Evolutionary conservation across 2,797 vertebrate genomes (phyloP).

Genomic region (Tiaroga cobitis): DNA sequence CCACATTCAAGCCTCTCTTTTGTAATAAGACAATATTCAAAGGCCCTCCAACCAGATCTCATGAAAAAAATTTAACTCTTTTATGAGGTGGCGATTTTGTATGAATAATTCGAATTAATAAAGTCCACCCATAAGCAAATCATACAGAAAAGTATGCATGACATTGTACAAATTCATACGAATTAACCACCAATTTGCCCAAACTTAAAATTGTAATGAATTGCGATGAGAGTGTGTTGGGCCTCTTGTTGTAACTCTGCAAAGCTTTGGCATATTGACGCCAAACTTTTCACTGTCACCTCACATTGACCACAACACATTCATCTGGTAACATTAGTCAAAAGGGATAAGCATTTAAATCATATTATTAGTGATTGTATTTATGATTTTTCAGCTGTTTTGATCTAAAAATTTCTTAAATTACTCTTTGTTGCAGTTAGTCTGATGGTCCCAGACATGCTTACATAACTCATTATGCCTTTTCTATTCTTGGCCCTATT

Average conservation of each 20-base stretch:
- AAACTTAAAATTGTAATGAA: neutral
- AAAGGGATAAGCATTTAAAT: neutral
- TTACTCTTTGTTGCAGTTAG: too few species aligned
- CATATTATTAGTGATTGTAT: neutral
- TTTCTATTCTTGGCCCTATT: too few species aligned
- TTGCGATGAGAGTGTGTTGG: neutral
- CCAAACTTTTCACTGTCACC: neutral
- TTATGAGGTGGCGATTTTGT: neutral
- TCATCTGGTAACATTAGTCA: neutral
- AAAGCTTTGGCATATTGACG: neutral
- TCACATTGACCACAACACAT: neutral
- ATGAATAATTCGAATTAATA: neutral
- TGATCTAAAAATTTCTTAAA: too few species aligned
- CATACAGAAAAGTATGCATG: neutral
- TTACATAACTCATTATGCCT: too few species aligned
- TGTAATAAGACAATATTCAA: neutral
- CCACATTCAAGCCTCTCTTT: neutral
- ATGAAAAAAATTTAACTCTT: neutral
- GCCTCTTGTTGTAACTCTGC: neutral
- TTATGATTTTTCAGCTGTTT: too few species aligned
- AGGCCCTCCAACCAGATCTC: neutral
- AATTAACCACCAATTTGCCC: neutral
- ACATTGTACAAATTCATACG: neutral
- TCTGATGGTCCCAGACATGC: too few species aligned
- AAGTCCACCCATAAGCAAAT: neutral